A percentile compares a stretch with the other conserved stretches of the same genome.
phyloP scores from a whole-genome alignment of 2,113 vertebrate genomes.

The Bungarus multicinctus region DNA sequence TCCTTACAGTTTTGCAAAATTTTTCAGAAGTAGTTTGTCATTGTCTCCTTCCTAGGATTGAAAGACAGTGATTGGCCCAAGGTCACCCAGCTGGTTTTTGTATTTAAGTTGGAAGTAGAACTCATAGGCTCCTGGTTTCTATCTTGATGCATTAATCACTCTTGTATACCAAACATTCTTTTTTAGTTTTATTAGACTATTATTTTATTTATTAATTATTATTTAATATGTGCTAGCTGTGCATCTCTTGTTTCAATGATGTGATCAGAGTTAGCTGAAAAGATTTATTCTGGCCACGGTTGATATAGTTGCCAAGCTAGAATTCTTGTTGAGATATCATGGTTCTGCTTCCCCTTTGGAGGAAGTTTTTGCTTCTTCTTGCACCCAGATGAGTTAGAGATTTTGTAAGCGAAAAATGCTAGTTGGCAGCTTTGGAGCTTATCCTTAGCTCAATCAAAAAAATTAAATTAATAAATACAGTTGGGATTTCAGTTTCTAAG shows the following conservation, averaged over 20 bases:
- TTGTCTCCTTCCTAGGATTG: neutral
- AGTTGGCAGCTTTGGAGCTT: neutral
- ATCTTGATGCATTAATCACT: neutral
- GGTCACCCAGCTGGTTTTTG: neutral
- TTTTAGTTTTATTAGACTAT: neutral
- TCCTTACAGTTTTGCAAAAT: neutral
- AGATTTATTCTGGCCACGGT: neutral
- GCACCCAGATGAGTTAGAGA: neutral
- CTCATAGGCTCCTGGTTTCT: neutral
- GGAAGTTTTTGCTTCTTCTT: neutral
- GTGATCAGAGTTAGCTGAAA: neutral
- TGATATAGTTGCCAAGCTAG: neutral
- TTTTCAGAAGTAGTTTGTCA: neutral
- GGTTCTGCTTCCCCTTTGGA: neutral
- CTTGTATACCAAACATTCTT: neutral
- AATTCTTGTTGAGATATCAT: neutral
- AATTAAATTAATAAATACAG: too few relatives aligned
- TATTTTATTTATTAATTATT: neutral
- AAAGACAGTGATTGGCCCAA: neutral
- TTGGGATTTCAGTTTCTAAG: neutral
- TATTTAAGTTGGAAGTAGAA: neutral
- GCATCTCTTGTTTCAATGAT: neutral
- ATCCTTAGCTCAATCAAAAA: neutral
- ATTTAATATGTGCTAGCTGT: neutral
- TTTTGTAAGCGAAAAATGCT: neutral